phyloP scores from a whole-genome alignment of 2,797 vertebrate species.

The Tolypeutes matacus region DNA sequence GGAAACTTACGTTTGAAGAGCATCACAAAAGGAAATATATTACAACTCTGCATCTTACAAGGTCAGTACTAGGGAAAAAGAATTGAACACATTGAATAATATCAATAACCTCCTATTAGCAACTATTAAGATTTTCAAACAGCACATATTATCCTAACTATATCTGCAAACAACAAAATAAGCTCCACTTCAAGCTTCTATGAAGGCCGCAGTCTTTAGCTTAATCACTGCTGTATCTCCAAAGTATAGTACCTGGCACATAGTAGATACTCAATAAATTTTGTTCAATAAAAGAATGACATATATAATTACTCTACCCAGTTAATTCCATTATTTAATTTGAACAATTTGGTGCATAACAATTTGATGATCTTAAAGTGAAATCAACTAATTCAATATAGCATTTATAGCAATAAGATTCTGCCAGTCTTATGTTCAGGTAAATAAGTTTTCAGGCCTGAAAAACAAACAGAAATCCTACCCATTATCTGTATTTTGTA shows the following conservation, averaged over 20 bases:
- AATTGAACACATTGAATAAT: conserved; percentile 26
- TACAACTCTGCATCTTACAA: background rate
- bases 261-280: background rate
- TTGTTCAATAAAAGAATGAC: conserved; percentile 2
- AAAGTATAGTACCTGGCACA: conserved; percentile 19
- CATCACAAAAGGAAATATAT: background rate
- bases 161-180: conserved; percentile 46
- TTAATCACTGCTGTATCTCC: background rate
- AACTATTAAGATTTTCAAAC: conserved; percentile 31
- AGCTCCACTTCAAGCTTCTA: conserved; percentile 13
- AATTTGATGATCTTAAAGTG: conserved; percentile 25
- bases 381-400: conserved; percentile 45
- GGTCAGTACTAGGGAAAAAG: background rate
- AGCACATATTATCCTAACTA: conserved; percentile 28
- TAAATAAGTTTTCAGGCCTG: background rate
- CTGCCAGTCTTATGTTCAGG: background rate
- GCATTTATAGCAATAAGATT: conserved; percentile 19
- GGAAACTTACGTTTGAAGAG: background rate
- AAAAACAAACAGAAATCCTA: conserved; percentile 59
- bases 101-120: conserved; percentile 11
- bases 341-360: background rate
- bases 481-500: background rate
- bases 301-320: background rate
- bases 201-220: background rate
- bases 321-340: conserved; percentile 43